Base-by-base conservation (phyloP, 2,888 invertebrate species). In the Pseudoips prasinana region DNA sequence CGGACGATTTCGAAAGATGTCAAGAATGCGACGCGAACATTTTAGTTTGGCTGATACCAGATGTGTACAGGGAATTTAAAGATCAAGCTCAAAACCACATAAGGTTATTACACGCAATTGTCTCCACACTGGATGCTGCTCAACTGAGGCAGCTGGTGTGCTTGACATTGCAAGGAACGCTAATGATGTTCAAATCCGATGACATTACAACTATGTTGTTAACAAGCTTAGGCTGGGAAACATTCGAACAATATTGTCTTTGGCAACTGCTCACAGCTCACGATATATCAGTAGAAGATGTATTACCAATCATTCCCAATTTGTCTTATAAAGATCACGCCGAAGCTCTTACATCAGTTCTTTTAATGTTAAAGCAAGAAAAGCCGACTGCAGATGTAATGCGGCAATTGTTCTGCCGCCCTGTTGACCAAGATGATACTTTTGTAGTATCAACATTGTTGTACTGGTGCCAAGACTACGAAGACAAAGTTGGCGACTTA, bases 211-310 rank as follows among this genome's bases (percentile, higher is more conserved):
- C 92, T 23, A 91, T 96, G 75, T 79, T 96, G 56, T 94, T 94
- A 41, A 93, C 94, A 24, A 98, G 97, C 64, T 89, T 99, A 34
- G 92, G 92, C 36, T 99, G 98, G 97, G 98, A 99, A 83, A 98
- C 98, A 1, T 96, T 98, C 60, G 98, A 99, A 78, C 99, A 99
- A 80, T 94, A 96, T 73, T 98, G 97, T 76, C 91, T 99, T 25
- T 99, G 99, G 99, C 98, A 98, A 80, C 90, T 99, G 37, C 92
- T 98, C 28, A 93, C 95, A 51, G 98, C 98, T 23, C 98, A 98
- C 74, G 96, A 97, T 74, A 95, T 98, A 69, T 94, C 96, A 32
- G 92, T 97, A n/a, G 97, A 97, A 66, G 94, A 95, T 68, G 93
- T 98, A 48, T 84, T 96, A 65, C 94, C 96, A 20, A 88, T 92